Evolutionary conservation across 2,113 vertebrate species (phyloP), one percentile per base, ranked within the genome.

Genomic region (Chloropsis cyanopogon): DNA sequence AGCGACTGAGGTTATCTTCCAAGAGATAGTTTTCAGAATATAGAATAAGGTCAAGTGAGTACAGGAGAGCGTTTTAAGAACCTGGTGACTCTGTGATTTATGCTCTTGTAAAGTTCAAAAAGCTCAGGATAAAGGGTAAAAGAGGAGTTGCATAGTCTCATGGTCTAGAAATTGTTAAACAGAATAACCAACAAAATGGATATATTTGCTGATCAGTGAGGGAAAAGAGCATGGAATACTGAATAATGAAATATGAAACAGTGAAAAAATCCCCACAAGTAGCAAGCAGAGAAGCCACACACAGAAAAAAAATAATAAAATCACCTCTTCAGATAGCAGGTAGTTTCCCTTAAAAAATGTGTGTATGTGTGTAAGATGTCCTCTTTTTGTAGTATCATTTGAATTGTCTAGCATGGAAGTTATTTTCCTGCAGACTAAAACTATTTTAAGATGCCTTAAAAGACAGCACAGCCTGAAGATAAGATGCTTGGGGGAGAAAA

Each of bases 91-190:
- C 66, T 70, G n/a, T 31, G 49, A 95, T 87, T 91, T 92, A 94
- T 54, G 28, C 46, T 84, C 70, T 54, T 90, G 80, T 54, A 91
- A 93, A 91, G 95, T 94, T 92, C 84, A 92, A 71, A 91, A 94
- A 91, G 64, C 65, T 89, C 7, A 19, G 35, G 52, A 84, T 78
- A 94, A 93, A 92, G 83, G 29, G 65, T 94, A 79, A 78, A 84
- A 68, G 44, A 63, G 29, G 9, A 84, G 9, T 28, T 73, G 14
- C n/a, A 47, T 37, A 79, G 47, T 57, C 60, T 86, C 70, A 57
- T 1, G 10, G 64, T 44, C 91, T 82, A 50, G 72, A 92, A 91
- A 81, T 56, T 35, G 42, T 47, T 75, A 78, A 86, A 49, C 21
- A 76, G 24, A 75, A 49, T 42, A 79, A 59, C 14, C 9, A 84